Conservation (phyloP, 2,797 vertebrate genomes). For the Sebastes flavidus region DNA sequence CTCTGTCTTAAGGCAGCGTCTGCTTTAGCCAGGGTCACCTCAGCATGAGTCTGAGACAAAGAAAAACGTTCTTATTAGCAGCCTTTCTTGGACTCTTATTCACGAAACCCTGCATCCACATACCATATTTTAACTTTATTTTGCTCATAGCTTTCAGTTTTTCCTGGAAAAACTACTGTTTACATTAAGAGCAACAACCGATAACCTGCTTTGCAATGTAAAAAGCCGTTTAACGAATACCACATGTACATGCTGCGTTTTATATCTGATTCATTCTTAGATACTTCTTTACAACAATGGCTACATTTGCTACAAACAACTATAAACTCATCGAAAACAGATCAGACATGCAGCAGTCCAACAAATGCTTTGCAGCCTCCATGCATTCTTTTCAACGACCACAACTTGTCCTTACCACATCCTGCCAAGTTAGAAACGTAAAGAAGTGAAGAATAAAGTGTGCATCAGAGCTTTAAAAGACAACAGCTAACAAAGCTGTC, state of each 20-base stretch:
- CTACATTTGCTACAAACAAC: constrained; percentile 20
- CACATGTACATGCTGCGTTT: neutral
- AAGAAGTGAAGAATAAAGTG: constrained; percentile 8
- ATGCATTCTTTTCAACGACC: neutral
- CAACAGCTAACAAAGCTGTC: constrained; percentile 25
- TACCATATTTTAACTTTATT: neutral
- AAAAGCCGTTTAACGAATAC: neutral
- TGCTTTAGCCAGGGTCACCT: constrained; percentile 82
- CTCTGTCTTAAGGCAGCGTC: constrained; percentile 77
- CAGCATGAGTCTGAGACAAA: constrained; percentile 77
- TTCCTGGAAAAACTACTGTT: neutral
- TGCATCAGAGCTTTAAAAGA: constrained; percentile 18
- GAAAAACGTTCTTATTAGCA: neutral
- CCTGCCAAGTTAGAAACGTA: neutral
- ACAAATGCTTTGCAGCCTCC: neutral
- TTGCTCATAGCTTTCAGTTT: neutral
- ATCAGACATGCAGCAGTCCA: constrained; percentile 4
- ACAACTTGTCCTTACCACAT: constrained; percentile 56
- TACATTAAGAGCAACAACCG: neutral
- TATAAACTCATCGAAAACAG: neutral
- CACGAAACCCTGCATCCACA: neutral
- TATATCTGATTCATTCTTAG: neutral
- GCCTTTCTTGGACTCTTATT: neutral
- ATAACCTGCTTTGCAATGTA: neutral
- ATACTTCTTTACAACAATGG: neutral